phyloP scores from a whole-genome alignment of 2,113 vertebrate genomes.

The Alaudala cheleensis region DNA sequence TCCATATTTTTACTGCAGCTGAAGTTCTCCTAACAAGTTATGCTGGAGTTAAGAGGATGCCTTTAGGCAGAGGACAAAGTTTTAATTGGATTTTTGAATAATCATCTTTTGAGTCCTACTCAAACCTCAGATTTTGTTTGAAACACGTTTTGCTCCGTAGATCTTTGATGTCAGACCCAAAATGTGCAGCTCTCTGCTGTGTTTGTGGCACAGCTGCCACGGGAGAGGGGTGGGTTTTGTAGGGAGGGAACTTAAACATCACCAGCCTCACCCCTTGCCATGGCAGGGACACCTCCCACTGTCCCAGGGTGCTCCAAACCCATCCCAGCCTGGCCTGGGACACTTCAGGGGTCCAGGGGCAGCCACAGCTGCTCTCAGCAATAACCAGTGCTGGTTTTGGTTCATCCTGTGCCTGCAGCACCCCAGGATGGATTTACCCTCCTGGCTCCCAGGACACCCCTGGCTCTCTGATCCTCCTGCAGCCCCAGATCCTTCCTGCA shows the following conservation, averaged over 20 bases:
- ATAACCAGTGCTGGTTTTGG: background rate
- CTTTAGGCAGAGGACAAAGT: background rate
- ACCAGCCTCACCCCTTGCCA: background rate
- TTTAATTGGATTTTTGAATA: slow-evolving; percentile 41
- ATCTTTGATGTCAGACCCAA: background rate
- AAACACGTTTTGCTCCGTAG: background rate
- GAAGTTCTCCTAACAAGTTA: background rate
- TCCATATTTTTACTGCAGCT: background rate
- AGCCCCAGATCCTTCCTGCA: background rate
- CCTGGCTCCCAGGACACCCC: background rate
- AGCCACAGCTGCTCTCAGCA: background rate
- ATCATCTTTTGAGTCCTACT: background rate
- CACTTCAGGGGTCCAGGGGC: background rate
- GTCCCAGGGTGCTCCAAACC: background rate
- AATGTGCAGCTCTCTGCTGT: background rate
- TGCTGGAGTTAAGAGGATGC: background rate
- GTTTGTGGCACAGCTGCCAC: background rate
- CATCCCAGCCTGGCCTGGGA: background rate
- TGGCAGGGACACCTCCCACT: background rate
- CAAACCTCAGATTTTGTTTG: background rate
- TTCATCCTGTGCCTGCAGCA: background rate
- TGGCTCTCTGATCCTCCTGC: background rate
- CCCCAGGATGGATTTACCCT: background rate
- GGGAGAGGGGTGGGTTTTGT: background rate
- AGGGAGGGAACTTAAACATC: background rate